phyloP scores from a whole-genome alignment of 2,888 invertebrate genomes.

The Celastrina argiolus region DNA sequence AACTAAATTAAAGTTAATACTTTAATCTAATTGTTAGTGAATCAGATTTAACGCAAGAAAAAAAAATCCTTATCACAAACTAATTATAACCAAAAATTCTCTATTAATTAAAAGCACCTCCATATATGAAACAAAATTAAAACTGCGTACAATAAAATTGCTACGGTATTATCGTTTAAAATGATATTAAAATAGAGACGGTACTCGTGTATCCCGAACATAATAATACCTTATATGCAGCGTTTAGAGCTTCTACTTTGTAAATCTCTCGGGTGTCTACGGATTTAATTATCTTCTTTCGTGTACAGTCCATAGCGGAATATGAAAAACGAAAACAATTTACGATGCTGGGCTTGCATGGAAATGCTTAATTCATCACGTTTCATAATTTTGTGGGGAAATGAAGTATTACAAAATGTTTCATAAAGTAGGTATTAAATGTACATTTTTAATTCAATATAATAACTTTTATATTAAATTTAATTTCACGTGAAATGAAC shows the following conservation, averaged over 20 bases:
- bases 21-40: too few relatives aligned
- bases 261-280: conserved; percentile 53
- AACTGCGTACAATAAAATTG: neutral
- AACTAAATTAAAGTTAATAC: neutral
- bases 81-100: neutral
- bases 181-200: neutral
- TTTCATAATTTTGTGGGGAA: neutral
- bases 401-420: neutral
- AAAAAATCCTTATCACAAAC: neutral
- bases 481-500: too few relatives aligned
- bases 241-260: conserved; percentile 26
- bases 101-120: neutral
- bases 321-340: conserved; percentile 47
- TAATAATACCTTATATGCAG: conserved; percentile 21
- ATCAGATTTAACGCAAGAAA: neutral
- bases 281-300: conserved; percentile 67
- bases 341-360: conserved; percentile 32
- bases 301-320: conserved; percentile 37
- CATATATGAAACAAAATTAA: conserved; percentile 1
- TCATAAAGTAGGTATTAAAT: neutral
- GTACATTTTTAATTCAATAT: neutral
- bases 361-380: conserved; percentile 14
- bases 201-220: neutral
- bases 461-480: too few relatives aligned
- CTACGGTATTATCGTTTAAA: neutral